Percentiles rank a stretch among this genome's conserved stretches.
These are phyloP conservation scores for Neostethus bicornis DNA, from an alignment of 2,797 vertebrate species.

Conservation along the genomic window DNA sequence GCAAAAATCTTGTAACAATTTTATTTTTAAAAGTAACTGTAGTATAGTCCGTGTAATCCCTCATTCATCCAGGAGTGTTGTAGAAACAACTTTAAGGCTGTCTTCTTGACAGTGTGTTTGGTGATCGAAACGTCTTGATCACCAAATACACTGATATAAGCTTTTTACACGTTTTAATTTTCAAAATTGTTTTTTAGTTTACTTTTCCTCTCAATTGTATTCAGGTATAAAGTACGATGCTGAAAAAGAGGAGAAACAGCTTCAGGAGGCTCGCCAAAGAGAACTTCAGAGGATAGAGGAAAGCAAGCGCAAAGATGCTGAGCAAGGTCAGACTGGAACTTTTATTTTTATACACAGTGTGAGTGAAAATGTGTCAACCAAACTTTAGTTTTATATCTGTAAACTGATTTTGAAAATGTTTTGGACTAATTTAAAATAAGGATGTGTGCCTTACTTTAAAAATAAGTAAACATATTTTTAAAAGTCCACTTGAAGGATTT, in stretches of 20 bases:
- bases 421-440: background rate
- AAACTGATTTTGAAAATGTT: background rate
- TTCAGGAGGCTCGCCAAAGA: slow-evolving; percentile 89
- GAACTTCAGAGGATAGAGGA: slow-evolving; percentile 96
- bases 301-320: slow-evolving; percentile 92
- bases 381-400: slow-evolving; percentile 2
- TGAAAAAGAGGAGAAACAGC: slow-evolving; percentile 92
- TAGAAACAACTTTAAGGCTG: no score
- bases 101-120: no score
- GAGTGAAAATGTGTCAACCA: background rate
- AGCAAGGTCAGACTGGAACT: slow-evolving; percentile 82
- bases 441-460: no score
- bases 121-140: no score
- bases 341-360: slow-evolving; percentile 3
- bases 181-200: background rate
- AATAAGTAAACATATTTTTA: no score
- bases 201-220: slow-evolving; percentile 8
- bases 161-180: slow-evolving; percentile 7
- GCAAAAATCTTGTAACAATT: no score
- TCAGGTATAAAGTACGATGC: slow-evolving; percentile 95
- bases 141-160: no score
- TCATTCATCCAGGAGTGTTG: no score
- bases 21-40: no score
- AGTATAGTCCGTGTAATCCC: no score
- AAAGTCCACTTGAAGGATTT: no score